These are phyloP conservation scores for Myrmecobius fasciatus DNA, from an alignment of 2,113 vertebrate species.

Conservation along the genomic window DNA sequence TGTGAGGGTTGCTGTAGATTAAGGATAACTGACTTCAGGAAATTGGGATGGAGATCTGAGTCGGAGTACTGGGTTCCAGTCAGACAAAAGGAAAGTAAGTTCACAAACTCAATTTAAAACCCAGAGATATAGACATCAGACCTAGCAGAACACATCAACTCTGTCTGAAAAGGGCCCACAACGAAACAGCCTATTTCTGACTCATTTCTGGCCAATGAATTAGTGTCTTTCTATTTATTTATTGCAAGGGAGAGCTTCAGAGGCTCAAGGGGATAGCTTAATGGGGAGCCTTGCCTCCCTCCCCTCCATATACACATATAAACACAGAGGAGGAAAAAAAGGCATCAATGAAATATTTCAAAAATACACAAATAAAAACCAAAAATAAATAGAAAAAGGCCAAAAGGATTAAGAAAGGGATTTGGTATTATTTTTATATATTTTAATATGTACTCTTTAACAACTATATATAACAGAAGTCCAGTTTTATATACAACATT, in stretches of 20 bases:
- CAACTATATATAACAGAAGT: neutral
- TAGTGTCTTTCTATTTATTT: neutral
- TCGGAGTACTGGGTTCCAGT: neutral
- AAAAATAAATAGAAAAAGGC: neutral
- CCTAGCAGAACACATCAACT: neutral
- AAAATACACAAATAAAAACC: neutral
- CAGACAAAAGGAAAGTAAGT: neutral
- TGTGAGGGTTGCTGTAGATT: neutral
- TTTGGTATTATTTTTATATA: neutral
- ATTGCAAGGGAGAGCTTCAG: neutral
- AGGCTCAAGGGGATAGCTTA: neutral
- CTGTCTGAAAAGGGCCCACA: neutral
- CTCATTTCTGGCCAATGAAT: neutral
- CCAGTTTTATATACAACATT: neutral
- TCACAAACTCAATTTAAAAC: neutral
- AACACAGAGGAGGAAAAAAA: neutral
- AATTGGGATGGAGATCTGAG: neutral
- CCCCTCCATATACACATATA: neutral
- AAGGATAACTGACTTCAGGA: neutral
- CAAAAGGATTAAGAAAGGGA: neutral
- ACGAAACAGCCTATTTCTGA: neutral
- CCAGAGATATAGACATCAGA: neutral
- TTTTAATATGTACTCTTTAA: neutral
- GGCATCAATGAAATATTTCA: neutral
- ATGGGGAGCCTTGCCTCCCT: neutral